Base-by-base conservation (phyloP, 2,113 vertebrate species). In the Sebastes schlegelii region DNA sequence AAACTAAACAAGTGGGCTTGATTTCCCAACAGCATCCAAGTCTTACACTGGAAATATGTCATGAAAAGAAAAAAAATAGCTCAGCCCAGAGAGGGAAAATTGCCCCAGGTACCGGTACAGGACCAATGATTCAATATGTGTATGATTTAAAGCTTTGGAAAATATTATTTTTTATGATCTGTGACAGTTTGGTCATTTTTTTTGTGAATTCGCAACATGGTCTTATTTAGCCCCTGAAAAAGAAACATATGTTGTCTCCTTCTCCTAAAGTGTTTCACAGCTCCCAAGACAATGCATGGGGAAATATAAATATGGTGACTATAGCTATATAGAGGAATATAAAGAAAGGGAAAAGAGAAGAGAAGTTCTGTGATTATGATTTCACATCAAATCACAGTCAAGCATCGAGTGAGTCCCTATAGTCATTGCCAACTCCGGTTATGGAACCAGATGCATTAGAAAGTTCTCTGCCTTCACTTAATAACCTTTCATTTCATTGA, bases 81-180 rank as follows among this genome's bases (percentile, higher is more conserved):
- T 72, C 21, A 8, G 16, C 11, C 23, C 1, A 1, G 4, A 60
- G 57, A 77, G 46, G 67, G 54, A 23, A 40, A 23, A 40, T 13
- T 7, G 26, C 21, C 60, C 8, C 21, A 12, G 3, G 5, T 65
- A 52, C 51, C 63, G 42, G 26, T 65, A 52, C 51, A 68, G 42
- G 26, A 45, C 19, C 14, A 69, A 46, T 2, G 8, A 68, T 73
- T 84, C 10, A 49, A 69, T 79, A 57, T 40, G 21, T 83, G 52
- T 52, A 72, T 64, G 58, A 73, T 42, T 65, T 42, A 49, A 64
- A 48, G 11, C 26, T 69, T 63, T 23, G 8, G 11, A 55, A 74
- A 19, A 48, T 61, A 16, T 5, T 19, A 17, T 34, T 55, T 6
- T 34, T 70, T 12, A 60, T 60, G 17, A 13, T 66, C 23, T 2